A percentile compares a stretch with the other conserved stretches of the same genome.
Evolutionary conservation across 2,797 vertebrate species (phyloP).

Genomic region (Nyctibius grandis): DNA sequence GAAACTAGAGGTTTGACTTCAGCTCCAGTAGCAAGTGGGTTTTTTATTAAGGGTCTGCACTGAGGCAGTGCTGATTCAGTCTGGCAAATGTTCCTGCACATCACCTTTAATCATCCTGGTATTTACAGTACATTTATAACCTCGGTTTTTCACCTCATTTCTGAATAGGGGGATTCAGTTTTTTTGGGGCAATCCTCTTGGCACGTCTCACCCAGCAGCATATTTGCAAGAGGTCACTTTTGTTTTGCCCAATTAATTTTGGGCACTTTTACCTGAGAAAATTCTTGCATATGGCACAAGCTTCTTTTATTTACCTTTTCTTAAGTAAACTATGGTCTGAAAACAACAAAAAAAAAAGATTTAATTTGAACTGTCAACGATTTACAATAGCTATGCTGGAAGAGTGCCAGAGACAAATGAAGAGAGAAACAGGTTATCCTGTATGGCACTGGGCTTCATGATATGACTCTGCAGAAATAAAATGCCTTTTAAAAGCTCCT

Average conservation of each 20-base stretch:
- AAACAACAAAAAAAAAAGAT: not conserved
- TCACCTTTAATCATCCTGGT: not conserved
- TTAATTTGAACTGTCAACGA: not conserved
- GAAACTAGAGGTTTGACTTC: not conserved
- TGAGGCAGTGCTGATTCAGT: not conserved
- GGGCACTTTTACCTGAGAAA: not conserved
- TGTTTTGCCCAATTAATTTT: not conserved
- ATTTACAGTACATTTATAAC: not conserved
- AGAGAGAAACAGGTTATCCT: not conserved
- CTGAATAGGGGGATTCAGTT: not conserved
- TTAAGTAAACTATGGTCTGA: not conserved
- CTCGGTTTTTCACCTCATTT: not conserved
- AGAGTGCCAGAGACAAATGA: not conserved
- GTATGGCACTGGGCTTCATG: not conserved
- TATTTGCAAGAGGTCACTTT: not conserved
- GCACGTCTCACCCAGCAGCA: not conserved
- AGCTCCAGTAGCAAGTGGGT: not conserved
- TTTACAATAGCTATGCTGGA: not conserved
- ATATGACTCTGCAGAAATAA: not conserved
- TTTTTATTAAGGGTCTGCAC: not conserved
- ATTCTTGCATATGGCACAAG: not conserved
- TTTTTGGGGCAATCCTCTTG: not conserved
- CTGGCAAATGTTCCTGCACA: not conserved
- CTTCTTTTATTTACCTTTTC: not conserved
- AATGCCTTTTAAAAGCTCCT: slow-evolving; percentile 7